Evolutionary conservation across 1,140 invertebrate species (phyloP).

Genomic region (Oedothorax gibbosus): DNA sequence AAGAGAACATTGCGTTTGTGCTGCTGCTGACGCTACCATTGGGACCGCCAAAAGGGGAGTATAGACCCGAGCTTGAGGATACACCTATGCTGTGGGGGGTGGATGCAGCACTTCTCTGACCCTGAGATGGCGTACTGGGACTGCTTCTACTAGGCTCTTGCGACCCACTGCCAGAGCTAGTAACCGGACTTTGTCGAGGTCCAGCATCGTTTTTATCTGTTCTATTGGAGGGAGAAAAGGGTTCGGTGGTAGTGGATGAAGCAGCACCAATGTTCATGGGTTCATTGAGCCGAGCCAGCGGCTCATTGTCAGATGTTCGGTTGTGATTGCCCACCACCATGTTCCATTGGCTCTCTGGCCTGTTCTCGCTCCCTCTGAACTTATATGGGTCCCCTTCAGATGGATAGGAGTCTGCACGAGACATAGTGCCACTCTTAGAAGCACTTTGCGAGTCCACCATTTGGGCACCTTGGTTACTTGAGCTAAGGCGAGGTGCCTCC

Average conservation of each 20-base stretch:
- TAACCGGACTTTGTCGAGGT: constrained; percentile 40
- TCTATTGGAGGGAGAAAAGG: constrained; percentile 42
- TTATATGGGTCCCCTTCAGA: constrained; percentile 38
- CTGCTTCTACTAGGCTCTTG: constrained; percentile 39
- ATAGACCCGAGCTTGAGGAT: constrained; percentile 45
- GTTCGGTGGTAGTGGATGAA: constrained; percentile 60
- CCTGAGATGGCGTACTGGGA: constrained; percentile 48
- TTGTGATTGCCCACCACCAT: constrained; percentile 39
- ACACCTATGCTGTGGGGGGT: constrained; percentile 43
- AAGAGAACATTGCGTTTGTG: constrained; percentile 42
- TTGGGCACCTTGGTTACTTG: constrained; percentile 39
- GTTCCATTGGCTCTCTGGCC: constrained; percentile 44
- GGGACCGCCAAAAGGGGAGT: constrained; percentile 51
- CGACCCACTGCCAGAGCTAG: constrained; percentile 29
- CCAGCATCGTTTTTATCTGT: constrained; percentile 38
- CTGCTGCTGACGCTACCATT: constrained; percentile 54
- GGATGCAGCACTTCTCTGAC: constrained; percentile 53
- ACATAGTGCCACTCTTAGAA: constrained; percentile 38
- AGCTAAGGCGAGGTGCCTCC: constrained; percentile 56
- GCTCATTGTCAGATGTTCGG: constrained; percentile 30
- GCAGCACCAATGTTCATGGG: constrained; percentile 53
- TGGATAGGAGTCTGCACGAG: constrained; percentile 41
- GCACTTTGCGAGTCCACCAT: constrained; percentile 41
- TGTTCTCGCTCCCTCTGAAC: constrained; percentile 40
- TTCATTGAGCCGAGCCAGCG: constrained; percentile 70